Evolutionary conservation across 2,888 invertebrate genomes (phyloP), one percentile per base, ranked within the genome.

Genomic region (Leptogaster cylindrica): DNA sequence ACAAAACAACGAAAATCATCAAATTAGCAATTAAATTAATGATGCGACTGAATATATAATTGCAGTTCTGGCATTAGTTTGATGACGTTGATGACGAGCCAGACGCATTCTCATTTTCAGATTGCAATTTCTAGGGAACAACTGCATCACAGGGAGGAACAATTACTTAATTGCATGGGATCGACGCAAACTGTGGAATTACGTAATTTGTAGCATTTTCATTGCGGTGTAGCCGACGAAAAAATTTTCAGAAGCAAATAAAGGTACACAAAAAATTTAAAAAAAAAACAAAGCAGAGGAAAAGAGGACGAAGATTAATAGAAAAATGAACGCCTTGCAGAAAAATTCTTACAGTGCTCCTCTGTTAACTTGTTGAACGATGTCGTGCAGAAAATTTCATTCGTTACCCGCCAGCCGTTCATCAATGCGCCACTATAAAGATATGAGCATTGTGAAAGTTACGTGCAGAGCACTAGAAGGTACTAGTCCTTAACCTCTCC

Each of bases 341-440:
- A 16, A 16, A 46, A 18, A 20, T 4, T 6, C n/a, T 8, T 6
- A 16, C 6, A 46, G 46, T 46, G 10, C 46, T 18, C n/a, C n/a
- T n/a, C n/a, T n/a, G 48, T 23, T 10, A 20, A 58, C 58, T 58
- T 58, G 58, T 58, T 58, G 58, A 58, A 58, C 41, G 39, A 58
- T 58, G 58, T 58, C 58, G 58, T 58, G 58, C 58, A 58, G 58
- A 58, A 39, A 58, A 58, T 58, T 58, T 41, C 39, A 36, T 20
- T 58, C 39, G 41, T 58, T 33, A 16, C 14, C 16, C 10, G 23
- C 23, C 50, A 27, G 25, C 20, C 41, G 41, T 58, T 58, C 58
- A 58, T 58, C 58, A 58, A 58, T 58, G 58, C 58, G 58, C 58
- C 58, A 58, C 58, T 41, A 14, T 25, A 51, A 23, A 58, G 39